Conservation (phyloP, 2,888 invertebrate genomes). For the Chloroclysta siterata region DNA sequence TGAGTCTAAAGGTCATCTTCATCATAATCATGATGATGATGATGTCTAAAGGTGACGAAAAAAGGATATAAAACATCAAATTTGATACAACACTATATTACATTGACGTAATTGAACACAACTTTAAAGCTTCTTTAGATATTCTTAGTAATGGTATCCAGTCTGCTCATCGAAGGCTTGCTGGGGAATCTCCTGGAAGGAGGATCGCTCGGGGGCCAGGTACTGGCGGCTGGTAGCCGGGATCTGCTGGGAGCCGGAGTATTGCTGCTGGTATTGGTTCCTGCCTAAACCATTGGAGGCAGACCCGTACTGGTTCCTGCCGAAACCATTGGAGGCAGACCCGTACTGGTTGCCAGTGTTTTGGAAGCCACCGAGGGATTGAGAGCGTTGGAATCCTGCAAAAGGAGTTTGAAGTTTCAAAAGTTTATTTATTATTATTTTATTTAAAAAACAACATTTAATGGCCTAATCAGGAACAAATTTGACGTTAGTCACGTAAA, state of each 20-base stretch:
- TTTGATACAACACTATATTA: slow-evolving; percentile 47
- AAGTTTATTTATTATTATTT: too few species aligned
- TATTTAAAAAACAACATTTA: too few species aligned
- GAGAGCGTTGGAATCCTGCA: slow-evolving; percentile 45
- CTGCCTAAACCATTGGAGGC: slow-evolving; percentile 40
- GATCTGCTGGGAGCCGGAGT: slow-evolving; percentile 43
- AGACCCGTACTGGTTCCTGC: slow-evolving; percentile 46
- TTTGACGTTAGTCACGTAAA: too few species aligned
- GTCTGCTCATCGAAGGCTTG: slow-evolving; percentile 74
- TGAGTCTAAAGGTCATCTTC: too few species aligned
- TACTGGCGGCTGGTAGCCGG: slow-evolving; percentile 55
- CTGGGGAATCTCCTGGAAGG: slow-evolving; percentile 56
- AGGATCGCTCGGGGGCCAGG: slow-evolving; percentile 1
- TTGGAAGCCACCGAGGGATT: slow-evolving; percentile 38
- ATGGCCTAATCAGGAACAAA: too few species aligned
- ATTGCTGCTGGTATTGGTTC: slow-evolving; percentile 35
- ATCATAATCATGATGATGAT: too few species aligned
- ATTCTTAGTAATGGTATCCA: slow-evolving; percentile 69
- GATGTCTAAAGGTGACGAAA: background rate
- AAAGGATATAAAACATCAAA: slow-evolving; percentile 1
- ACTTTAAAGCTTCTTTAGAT: slow-evolving; percentile 24
- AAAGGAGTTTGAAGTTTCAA: background rate
- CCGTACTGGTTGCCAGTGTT: slow-evolving; percentile 52
- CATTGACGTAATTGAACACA: slow-evolving; percentile 45
- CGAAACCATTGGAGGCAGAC: slow-evolving; percentile 39